Percentiles rank a stretch among this genome's conserved stretches.
Conservation (phyloP, 2,797 vertebrate species). For the Helicolenus hilgendorfi region DNA sequence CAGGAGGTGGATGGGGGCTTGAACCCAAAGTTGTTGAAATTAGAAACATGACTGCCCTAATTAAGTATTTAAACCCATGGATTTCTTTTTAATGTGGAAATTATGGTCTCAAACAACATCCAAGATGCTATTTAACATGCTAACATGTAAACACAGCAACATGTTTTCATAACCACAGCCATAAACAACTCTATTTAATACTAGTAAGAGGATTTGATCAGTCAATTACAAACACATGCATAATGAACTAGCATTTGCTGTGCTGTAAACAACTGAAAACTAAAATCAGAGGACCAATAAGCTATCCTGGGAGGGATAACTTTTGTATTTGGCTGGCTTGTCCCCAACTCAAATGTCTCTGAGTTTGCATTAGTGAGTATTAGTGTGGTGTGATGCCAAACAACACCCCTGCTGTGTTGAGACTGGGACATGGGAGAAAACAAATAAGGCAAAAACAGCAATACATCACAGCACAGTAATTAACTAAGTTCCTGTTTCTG, state of each 20-base stretch:
- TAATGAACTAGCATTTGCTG: background rate
- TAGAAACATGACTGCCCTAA: background rate
- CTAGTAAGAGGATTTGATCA: background rate
- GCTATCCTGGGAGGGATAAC: background rate
- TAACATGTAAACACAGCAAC: background rate
- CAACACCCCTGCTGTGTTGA: background rate
- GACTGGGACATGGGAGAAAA: background rate
- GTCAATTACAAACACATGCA: background rate
- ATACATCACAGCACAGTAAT: constrained; percentile 5
- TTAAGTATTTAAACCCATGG: background rate
- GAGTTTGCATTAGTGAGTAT: background rate
- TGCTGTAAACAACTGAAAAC: background rate
- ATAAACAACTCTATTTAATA: background rate
- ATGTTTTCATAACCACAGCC: background rate
- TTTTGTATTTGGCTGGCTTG: background rate
- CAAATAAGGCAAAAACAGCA: background rate
- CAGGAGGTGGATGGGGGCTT: no score
- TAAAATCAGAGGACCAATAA: background rate
- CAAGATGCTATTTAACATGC: background rate
- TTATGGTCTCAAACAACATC: background rate
- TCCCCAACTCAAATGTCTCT: background rate
- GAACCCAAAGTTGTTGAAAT: background rate
- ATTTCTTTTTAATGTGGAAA: background rate
- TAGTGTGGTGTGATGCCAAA: constrained; percentile 1
- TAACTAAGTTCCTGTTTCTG: background rate